Percentiles rank a stretch among this genome's conserved stretches.
Conservation (phyloP, 2,797 vertebrate species). For the Alcedo atthis region DNA sequence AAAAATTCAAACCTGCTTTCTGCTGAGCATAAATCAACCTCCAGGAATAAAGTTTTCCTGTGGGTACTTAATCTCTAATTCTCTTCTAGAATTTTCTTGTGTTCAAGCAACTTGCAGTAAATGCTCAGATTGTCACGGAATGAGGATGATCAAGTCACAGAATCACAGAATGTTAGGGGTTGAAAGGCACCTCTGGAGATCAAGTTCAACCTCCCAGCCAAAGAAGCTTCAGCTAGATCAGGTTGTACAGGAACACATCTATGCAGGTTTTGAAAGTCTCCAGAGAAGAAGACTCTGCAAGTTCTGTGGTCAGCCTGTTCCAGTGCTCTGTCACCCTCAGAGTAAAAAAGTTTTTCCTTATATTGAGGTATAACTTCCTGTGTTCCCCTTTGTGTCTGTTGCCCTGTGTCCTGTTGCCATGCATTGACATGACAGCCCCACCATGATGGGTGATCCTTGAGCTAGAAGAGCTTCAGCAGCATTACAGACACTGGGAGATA, state of each 20-base stretch:
- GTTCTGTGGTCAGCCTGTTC: neutral
- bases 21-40: neutral
- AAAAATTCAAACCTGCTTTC: neutral
- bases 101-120: neutral
- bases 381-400: no score
- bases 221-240: neutral
- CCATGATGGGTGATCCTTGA: neutral
- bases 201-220: neutral
- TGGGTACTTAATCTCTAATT: neutral
- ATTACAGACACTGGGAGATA: rapidly evolving
- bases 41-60: neutral
- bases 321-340: neutral
- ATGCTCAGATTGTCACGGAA: neutral
- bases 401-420: no score
- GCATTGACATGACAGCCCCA: rapidly evolving
- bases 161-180: neutral
- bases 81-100: neutral
- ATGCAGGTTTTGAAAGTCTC: neutral
- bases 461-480: neutral
- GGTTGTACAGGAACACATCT: neutral
- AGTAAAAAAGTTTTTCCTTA: neutral
- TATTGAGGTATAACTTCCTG: no score
- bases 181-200: neutral
- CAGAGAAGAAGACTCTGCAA: neutral
- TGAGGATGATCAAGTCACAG: neutral